phyloP scores from a whole-genome alignment of 2,113 vertebrate species.

The Phodopus roborovskii region DNA sequence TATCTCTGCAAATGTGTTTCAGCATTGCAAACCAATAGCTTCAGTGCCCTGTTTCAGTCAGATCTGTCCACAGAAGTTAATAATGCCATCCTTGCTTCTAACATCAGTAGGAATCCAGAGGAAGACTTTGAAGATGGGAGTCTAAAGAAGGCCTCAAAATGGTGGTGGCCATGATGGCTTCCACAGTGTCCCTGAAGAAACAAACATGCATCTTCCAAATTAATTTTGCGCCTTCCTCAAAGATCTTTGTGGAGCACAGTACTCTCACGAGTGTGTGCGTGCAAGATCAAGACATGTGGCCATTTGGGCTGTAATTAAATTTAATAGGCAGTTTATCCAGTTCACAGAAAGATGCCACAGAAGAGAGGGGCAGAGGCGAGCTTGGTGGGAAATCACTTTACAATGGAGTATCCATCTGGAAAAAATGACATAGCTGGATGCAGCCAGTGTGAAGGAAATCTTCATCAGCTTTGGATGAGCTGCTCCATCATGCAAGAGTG shows the following conservation, averaged over 20 bases:
- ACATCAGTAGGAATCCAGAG: background rate
- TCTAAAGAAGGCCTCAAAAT: slow-evolving; percentile 19
- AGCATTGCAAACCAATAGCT: background rate
- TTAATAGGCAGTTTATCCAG: slow-evolving; percentile 90
- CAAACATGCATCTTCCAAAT: slow-evolving; percentile 80
- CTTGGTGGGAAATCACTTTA: slow-evolving; percentile 86
- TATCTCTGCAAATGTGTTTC: background rate
- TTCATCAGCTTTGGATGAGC: slow-evolving; percentile 85
- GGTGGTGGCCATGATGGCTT: slow-evolving; percentile 67
- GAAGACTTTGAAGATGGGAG: slow-evolving; percentile 37
- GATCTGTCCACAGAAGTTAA: slow-evolving; percentile 30
- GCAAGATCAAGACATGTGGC: slow-evolving; percentile 86
- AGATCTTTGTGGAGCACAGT: slow-evolving; percentile 85
- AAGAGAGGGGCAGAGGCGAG: slow-evolving; percentile 83
- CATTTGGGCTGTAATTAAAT: slow-evolving; percentile 89
- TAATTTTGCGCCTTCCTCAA: slow-evolving; percentile 85
- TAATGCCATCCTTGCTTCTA: background rate
- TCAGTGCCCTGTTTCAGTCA: background rate
- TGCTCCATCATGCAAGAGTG: slow-evolving; percentile 80
- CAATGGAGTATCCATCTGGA: slow-evolving; percentile 89
- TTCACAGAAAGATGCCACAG: slow-evolving; percentile 85
- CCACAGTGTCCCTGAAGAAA: slow-evolving; percentile 70
- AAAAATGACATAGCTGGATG: slow-evolving; percentile 85
- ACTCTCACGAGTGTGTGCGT: slow-evolving; percentile 77
- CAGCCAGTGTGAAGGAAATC: slow-evolving; percentile 87